A percentile compares a stretch with the other conserved stretches of the same genome.
These are phyloP conservation scores for Chascanopsetta lugubris DNA, from an alignment of 2,113 vertebrate species.

Conservation along the genomic window DNA sequence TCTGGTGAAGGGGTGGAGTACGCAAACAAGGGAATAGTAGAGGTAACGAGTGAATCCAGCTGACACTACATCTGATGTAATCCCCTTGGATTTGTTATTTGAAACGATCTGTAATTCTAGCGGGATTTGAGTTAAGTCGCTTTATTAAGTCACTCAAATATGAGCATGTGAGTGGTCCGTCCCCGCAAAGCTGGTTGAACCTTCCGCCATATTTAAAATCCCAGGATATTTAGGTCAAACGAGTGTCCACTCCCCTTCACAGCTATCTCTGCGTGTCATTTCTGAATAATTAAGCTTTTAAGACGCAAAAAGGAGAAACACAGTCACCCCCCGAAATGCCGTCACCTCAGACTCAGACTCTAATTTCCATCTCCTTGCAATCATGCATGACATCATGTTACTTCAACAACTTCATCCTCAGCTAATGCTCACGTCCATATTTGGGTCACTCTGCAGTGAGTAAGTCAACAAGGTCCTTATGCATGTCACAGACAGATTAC, in stretches of 20 bases:
- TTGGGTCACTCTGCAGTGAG: slow-evolving; percentile 65
- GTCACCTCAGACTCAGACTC: slow-evolving; percentile 12
- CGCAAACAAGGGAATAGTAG: background rate
- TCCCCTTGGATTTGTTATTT: background rate
- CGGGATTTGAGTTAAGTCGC: background rate
- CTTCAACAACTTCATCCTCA: slow-evolving; percentile 48
- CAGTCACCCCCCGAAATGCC: background rate
- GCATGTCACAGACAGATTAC: slow-evolving; percentile 69
- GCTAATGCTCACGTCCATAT: slow-evolving; percentile 56
- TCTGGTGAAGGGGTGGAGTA: background rate
- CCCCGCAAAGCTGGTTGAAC: slow-evolving; percentile 7
- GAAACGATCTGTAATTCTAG: background rate
- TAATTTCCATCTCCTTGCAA: slow-evolving; percentile 24
- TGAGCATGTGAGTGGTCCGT: background rate
- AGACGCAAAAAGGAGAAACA: slow-evolving; percentile 14
- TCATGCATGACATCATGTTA: slow-evolving; percentile 48
- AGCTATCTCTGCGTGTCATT: slow-evolving; percentile 22
- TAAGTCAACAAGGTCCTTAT: slow-evolving; percentile 50
- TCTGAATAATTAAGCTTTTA: slow-evolving; percentile 47
- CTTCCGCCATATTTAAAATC: slow-evolving; percentile 12
- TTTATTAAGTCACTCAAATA: background rate
- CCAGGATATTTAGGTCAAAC: slow-evolving; percentile 40
- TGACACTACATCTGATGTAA: background rate
- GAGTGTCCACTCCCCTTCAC: slow-evolving; percentile 46
- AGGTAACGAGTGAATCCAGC: background rate